Conservation (phyloP, 2,113 vertebrate species). For the Nyctereutes procyonoides region DNA sequence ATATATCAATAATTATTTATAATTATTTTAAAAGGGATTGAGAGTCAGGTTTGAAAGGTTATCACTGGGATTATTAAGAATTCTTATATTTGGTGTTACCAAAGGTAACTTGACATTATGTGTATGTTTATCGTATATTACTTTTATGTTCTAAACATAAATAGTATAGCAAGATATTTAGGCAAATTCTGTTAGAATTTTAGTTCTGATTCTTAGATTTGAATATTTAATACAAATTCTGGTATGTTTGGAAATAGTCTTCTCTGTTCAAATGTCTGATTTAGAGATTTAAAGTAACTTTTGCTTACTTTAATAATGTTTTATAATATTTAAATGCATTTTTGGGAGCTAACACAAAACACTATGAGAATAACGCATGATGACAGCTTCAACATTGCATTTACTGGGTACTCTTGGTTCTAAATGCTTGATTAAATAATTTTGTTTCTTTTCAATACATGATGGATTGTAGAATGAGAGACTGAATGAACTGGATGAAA, state of each 20-base stretch:
- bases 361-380: neutral
- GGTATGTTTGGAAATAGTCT: slow-evolving; percentile 7
- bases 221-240: slow-evolving; percentile 48
- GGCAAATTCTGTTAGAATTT: slow-evolving; percentile 51
- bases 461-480: neutral
- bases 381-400: neutral
- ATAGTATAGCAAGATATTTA: neutral
- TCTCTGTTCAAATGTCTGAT: neutral
- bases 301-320: neutral
- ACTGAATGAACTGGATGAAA: neutral
- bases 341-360: neutral
- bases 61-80: neutral
- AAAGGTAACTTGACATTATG: slow-evolving; percentile 21
- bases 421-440: neutral
- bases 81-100: slow-evolving; percentile 58
- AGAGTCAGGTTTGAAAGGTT: neutral
- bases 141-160: slow-evolving; percentile 26
- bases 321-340: neutral
- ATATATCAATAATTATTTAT: slow-evolving; percentile 3
- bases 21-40: neutral
- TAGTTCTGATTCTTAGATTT: slow-evolving; percentile 49
- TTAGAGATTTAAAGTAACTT: slow-evolving; percentile 39
- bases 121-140: neutral
- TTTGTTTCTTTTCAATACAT: neutral
- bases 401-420: neutral